Percentiles rank a stretch among this genome's conserved stretches.
Conservation (phyloP, 2,113 vertebrate species). For the Elanoides forficatus region DNA sequence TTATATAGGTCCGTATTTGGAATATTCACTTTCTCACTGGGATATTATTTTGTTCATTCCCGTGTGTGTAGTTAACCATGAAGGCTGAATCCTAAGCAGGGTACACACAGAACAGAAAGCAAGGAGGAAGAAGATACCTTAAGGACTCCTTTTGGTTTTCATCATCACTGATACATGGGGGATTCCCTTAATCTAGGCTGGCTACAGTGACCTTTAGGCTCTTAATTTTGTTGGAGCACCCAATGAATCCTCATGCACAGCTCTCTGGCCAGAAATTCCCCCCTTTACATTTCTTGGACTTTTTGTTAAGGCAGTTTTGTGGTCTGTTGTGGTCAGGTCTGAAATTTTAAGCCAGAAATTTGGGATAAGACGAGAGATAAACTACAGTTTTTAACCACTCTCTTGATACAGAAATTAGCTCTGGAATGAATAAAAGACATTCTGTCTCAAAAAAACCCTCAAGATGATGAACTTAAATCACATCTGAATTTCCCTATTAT, state of each 20-base stretch:
- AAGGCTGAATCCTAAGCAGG: neutral
- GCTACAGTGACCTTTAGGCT: neutral
- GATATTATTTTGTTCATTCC: neutral
- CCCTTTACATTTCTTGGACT: neutral
- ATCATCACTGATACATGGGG: neutral
- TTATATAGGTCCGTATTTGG: neutral
- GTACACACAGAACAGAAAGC: neutral
- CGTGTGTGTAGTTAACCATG: rapidly evolving
- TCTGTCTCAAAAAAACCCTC: neutral
- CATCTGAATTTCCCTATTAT: neutral
- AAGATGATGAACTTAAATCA: neutral
- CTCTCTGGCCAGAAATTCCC: neutral
- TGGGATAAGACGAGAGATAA: neutral
- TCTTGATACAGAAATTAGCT: neutral
- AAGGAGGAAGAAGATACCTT: neutral
- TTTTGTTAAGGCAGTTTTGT: neutral
- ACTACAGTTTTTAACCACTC: neutral
- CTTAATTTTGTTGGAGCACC: neutral
- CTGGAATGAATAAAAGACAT: neutral
- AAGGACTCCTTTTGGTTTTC: neutral
- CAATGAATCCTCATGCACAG: neutral
- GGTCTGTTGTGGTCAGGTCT: neutral
- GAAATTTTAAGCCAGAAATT: neutral
- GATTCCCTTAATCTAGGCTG: neutral
- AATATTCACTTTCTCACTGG: neutral